Conservation (phyloP, 2,888 invertebrate genomes). For the Dasysyrphus albostriatus region DNA sequence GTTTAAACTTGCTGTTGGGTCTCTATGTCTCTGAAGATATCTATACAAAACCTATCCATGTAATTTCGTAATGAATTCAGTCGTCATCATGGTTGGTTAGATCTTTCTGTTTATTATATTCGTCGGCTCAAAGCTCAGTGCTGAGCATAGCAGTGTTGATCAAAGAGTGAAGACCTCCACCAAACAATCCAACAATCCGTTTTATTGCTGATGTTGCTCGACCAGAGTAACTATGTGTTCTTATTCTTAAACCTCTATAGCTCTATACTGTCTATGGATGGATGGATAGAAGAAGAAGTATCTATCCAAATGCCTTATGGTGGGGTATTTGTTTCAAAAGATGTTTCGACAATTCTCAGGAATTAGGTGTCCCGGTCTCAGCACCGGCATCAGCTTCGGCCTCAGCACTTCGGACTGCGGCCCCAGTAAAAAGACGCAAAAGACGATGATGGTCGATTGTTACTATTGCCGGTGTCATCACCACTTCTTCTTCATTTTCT, state of each 20-base stretch:
- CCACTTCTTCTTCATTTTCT: conserved; percentile 38
- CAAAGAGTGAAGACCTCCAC: conserved; percentile 48
- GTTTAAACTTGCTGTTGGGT: conserved; percentile 44
- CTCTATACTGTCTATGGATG: neutral
- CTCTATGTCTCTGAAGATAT: conserved; percentile 27
- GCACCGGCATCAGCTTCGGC: neutral
- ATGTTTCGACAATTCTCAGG: conserved; percentile 72
- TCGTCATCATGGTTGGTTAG: conserved; percentile 73
- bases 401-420: too few species aligned
- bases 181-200: conserved; percentile 47
- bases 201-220: conserved; percentile 54
- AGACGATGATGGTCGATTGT: conserved; percentile 58
- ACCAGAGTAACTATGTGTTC: conserved; percentile 37
- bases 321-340: conserved; percentile 63
- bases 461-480: conserved; percentile 48
- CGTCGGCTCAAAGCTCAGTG: conserved; percentile 50
- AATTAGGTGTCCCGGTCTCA: conserved; percentile 55
- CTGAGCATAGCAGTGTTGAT: conserved; percentile 20
- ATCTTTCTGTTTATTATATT: conserved; percentile 52
- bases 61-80: conserved; percentile 74
- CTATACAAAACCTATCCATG: conserved; percentile 62
- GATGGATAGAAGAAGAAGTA: neutral
- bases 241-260: conserved; percentile 26
- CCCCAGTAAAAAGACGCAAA: neutral
- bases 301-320: conserved; percentile 12